Evolutionary conservation across 2,888 invertebrate genomes (phyloP), one percentile per base, ranked within the genome.

Genomic region (Pseudolycoriella hygida): DNA sequence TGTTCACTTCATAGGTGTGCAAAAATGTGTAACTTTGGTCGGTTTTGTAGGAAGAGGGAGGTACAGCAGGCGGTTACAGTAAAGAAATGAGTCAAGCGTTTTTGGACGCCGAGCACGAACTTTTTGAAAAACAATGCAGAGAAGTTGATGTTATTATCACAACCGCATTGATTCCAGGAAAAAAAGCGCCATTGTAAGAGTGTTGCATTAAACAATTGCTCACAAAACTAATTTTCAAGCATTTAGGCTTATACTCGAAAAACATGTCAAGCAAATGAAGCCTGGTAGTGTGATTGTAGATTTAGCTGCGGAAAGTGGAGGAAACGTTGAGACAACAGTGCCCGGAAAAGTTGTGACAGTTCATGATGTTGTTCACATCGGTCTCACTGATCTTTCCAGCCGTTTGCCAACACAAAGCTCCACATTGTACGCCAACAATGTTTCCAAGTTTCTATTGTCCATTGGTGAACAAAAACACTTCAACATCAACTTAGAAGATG

Each of bases 241-340:
- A 42, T 31, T 15, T 38, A 12, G 53, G 12, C 34, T 54, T 1
- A 53, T 54, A 40, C 32, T 53, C 1, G 51, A 52, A 40, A 51
- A 55, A 12, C 53, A 55, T 40, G 47, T 54, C 14, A 53, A 52
- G 47, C 53, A 72, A 42, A 88, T 88, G 87, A 82, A 83, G 54
- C 85, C 87, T 0, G 89, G 90, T 20, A 87, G 86, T 52, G 88
- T 90, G 19, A 74, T 90, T 37, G 89, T 90, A 2, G 90, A 92
- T 64, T 64, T 90, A 54, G 90, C 90, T 1, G 81, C 89, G 0
- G 89, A 90, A 66, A 77, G 83, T 56, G 90, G 90, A 5, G 90
- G 88, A 41, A 89, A 89, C 64, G 68, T 87, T 41, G 79, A 80
- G 62, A 88, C 88, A 1, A 88, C 81, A 0, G 72, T 70, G 54